phyloP scores from a whole-genome alignment of 2,113 vertebrate species.

The Siniperca chuatsi region DNA sequence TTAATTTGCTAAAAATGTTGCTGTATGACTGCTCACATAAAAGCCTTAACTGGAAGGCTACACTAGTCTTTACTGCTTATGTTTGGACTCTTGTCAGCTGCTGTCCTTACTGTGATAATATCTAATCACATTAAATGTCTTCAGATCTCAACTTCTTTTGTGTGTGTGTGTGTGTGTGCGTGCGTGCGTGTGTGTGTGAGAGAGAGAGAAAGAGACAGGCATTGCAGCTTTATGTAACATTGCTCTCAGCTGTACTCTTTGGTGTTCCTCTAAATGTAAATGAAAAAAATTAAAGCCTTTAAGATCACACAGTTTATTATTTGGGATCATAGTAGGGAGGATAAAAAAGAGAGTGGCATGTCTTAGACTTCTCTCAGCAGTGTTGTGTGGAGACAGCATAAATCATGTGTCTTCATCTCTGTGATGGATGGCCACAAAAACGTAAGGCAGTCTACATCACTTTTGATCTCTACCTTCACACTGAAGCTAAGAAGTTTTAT shows the following conservation, averaged over 20 bases:
- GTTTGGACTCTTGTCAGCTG: slow-evolving; percentile 26
- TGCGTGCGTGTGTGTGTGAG: neutral
- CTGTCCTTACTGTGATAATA: slow-evolving; percentile 23
- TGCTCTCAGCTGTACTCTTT: slow-evolving; percentile 17
- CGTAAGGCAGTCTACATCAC: slow-evolving; percentile 59
- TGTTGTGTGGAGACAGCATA: slow-evolving; percentile 48
- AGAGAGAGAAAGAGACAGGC: neutral
- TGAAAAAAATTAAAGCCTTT: slow-evolving; percentile 50
- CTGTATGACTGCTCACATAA: neutral
- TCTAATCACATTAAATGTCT: slow-evolving; percentile 35
- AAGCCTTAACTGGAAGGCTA: neutral
- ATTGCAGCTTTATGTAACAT: slow-evolving; percentile 9
- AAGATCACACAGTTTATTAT: slow-evolving; percentile 63
- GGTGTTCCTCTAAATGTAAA: slow-evolving; percentile 51
- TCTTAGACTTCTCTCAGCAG: slow-evolving; percentile 44
- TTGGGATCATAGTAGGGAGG: slow-evolving; percentile 34
- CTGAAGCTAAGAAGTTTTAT: slow-evolving; percentile 52
- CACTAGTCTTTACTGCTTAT: neutral
- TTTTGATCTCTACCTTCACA: slow-evolving; percentile 65
- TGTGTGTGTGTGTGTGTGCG: neutral
- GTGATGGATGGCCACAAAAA: slow-evolving; percentile 69
- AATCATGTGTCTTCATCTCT: slow-evolving; percentile 57
- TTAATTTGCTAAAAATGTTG: slow-evolving; percentile 29
- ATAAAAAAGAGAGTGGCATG: slow-evolving; percentile 41
- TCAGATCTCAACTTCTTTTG: slow-evolving; percentile 23